Percentiles rank a stretch among this genome's conserved stretches.
Evolutionary conservation across 1,140 invertebrate species (phyloP).

Genomic region (Leptinotarsa texana): DNA sequence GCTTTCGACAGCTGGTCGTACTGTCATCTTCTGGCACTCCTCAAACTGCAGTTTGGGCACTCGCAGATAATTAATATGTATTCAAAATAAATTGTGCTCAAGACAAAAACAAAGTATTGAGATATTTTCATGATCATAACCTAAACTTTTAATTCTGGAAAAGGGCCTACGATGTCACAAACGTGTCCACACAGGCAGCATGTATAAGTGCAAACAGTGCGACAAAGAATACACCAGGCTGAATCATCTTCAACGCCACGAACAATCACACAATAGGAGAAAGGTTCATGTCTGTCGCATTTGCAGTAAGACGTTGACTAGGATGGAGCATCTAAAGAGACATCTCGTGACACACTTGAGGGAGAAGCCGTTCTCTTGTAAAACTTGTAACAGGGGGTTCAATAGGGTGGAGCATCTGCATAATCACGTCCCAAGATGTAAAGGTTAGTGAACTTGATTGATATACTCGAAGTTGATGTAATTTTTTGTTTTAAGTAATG

Average conservation of each 20-base stretch:
- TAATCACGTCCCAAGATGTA: constrained; percentile 54
- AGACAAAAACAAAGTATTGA: no score
- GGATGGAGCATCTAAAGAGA: constrained; percentile 52
- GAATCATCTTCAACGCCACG: constrained; percentile 50
- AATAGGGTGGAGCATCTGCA: constrained; percentile 58
- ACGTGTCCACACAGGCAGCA: constrained; percentile 45
- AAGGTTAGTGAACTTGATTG: constrained; percentile 34
- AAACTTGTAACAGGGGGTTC: constrained; percentile 60
- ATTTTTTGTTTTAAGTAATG: background rate
- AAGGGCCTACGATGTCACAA: constrained; percentile 46
- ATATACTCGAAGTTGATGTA: background rate
- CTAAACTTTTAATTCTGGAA: background rate
- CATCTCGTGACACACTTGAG: constrained; percentile 52
- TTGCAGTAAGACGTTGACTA: constrained; percentile 52
- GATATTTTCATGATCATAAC: no score
- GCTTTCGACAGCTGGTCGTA: no score
- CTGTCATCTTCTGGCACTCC: no score
- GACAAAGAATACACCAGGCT: constrained; percentile 50
- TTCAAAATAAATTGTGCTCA: no score
- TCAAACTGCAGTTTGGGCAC: no score
- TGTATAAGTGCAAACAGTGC: constrained; percentile 52
- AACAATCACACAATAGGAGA: constrained; percentile 46
- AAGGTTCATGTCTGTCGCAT: constrained; percentile 53
- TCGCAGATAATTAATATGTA: no score
- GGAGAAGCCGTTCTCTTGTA: constrained; percentile 59